Percentiles rank a stretch among this genome's conserved stretches.
These are phyloP conservation scores for Drosophila burlai DNA, from an alignment of 1,140 invertebrate species.

Conservation along the genomic window DNA sequence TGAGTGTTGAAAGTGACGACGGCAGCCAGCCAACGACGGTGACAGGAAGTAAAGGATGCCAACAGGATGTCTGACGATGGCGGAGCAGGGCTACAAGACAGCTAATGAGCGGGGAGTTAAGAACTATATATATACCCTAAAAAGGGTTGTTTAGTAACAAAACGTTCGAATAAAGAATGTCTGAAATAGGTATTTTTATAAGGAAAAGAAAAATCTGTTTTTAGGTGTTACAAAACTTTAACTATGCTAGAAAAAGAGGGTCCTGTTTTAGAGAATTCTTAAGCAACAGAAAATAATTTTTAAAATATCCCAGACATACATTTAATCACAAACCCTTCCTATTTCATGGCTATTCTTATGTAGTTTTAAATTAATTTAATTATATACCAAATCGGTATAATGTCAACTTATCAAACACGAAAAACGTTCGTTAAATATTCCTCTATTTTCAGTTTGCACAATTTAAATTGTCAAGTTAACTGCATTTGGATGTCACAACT, in stretches of 20 bases:
- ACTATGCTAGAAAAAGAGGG: not conserved
- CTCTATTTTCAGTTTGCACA: not conserved
- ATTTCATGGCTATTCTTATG: not conserved
- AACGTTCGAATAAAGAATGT: not conserved
- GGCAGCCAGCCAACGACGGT: slow-evolving; percentile 28
- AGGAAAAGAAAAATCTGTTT: not conserved
- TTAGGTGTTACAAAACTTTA: not conserved
- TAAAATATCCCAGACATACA: not conserved
- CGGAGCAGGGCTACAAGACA: not conserved
- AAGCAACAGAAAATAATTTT: not conserved
- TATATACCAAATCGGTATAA: not conserved
- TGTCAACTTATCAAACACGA: not conserved
- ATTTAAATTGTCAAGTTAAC: not conserved
- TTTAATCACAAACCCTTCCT: accelerated
- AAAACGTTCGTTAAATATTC: not conserved
- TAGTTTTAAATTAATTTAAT: not conserved
- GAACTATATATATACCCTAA: slow-evolving; percentile 4
- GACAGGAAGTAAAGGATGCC: slow-evolving; percentile 74
- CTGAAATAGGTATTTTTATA: not conserved
- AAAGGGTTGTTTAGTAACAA: not conserved
- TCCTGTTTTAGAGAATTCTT: not conserved
- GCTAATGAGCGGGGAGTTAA: slow-evolving; percentile 12
- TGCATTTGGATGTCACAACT: slow-evolving; percentile 8
- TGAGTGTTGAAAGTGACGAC: slow-evolving; percentile 60
- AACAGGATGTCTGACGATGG: slow-evolving; percentile 33